These are phyloP conservation scores for Phocoena phocoena DNA, from an alignment of 2,113 vertebrate genomes.

Conservation along the genomic window DNA sequence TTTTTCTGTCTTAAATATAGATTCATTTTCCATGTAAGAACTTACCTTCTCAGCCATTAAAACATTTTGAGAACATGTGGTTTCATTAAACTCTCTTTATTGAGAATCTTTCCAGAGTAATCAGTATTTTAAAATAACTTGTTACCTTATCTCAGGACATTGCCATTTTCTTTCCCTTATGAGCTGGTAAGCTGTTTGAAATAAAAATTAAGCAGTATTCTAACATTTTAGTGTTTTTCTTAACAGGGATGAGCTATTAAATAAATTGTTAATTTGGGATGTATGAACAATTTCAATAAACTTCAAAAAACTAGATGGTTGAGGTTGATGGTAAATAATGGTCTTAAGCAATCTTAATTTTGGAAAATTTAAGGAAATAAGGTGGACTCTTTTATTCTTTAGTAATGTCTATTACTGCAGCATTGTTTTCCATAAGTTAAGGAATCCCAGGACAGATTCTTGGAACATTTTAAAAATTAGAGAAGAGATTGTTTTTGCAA, in stretches of 20 bases:
- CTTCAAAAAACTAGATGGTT: background rate
- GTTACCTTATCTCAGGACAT: background rate
- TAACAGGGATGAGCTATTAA: background rate
- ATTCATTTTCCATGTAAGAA: background rate
- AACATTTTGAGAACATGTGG: background rate
- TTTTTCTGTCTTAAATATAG: background rate
- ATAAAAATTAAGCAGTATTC: background rate
- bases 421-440: background rate
- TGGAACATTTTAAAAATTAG: background rate
- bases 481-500: background rate
- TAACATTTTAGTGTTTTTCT: background rate
- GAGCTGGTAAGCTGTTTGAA: background rate
- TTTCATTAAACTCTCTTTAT: background rate
- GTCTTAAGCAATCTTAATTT: background rate
- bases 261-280: background rate
- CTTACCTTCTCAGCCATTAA: background rate
- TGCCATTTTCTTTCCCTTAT: background rate
- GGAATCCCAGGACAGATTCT: background rate
- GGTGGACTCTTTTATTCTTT: background rate
- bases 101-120: background rate
- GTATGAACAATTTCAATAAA: background rate
- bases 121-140: background rate
- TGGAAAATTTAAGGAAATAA: background rate
- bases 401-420: background rate
- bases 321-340: background rate